Conservation (phyloP, 2,888 invertebrate species). For the Dysmachus trigonus region DNA sequence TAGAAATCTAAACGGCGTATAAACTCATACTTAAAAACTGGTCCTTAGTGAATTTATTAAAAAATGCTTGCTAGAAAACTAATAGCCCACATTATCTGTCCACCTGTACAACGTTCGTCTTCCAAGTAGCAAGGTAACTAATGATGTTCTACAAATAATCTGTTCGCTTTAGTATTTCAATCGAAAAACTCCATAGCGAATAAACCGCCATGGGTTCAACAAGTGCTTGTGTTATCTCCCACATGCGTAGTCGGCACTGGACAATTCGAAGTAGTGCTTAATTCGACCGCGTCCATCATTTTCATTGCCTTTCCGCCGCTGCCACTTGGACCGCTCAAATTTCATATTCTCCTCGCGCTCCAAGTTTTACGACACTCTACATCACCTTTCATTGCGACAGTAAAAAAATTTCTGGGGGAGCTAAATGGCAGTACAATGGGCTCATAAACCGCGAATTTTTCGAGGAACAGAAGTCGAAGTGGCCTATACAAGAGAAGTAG, state of each 20-base stretch:
- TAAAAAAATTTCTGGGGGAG: slow-evolving; percentile 26
- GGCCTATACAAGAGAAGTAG: not conserved
- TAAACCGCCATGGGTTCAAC: not conserved
- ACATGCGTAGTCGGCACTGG: not conserved
- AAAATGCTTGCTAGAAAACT: no score
- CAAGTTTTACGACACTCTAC: slow-evolving; percentile 19
- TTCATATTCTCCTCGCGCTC: slow-evolving; percentile 26
- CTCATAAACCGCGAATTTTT: slow-evolving; percentile 34
- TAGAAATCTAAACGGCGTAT: no score
- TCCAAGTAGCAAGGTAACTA: not conserved
- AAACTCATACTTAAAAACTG: no score
- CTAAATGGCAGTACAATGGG: slow-evolving; percentile 25
- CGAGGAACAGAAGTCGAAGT: slow-evolving; percentile 25
- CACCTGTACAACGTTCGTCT: not conserved
- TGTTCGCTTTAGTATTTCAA: not conserved
- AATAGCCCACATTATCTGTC: not conserved
- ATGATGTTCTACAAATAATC: no score
- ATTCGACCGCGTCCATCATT: not conserved
- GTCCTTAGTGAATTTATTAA: no score
- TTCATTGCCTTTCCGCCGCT: not conserved
- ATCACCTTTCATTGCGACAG: slow-evolving; percentile 34
- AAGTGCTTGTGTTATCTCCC: not conserved
- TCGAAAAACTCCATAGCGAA: not conserved
- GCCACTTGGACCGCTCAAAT: not conserved
- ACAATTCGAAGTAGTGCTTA: not conserved